Evolutionary conservation across 2,113 vertebrate genomes (phyloP), one percentile per base, ranked within the genome.

Genomic region (Origma solitaria): DNA sequence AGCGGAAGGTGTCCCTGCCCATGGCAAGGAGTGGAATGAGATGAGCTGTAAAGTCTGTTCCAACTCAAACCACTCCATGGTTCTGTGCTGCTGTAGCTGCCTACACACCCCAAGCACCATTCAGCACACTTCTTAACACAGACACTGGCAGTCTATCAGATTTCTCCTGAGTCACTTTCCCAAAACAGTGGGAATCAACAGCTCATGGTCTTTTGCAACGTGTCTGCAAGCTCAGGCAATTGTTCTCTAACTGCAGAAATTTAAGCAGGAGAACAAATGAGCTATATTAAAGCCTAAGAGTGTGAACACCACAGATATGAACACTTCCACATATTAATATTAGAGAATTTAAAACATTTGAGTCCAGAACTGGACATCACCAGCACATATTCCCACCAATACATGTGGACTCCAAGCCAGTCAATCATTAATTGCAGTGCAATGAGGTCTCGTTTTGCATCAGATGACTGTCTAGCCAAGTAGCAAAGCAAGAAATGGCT

Each of bases 381-480:
- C 62, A 92, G 45, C 37, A 37, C 1, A 6, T 15, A 28, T 27
- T 82, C n/a, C 38, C 53, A 71, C 23, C 31, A 60, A 50, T 2
- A 57, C 33, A 61, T 8, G 21, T 1, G 22, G 61, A 80, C 53
- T 75, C 42, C 22, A 54, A 78, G 57, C 24, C 62, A 88, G 88
- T 89, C 86, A 95, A 91, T 92, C 83, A 96, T 94, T 94, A 88
- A 95, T 54, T 71, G 70, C 1, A 64, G 60, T 3, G 51, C 72
- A 88, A 42, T 47, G 60, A 83, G 33, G 33, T 35, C 65, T 94
- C 11, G 24, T 90, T 95, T 90, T 88, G 21, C 81, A 81, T 95
- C 54, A 78, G 75, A 2, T 84, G 95, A 83, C 65, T 78, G 54
- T 44, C 47, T 78, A 42, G 21, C 47, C 60, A 78, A 81, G 54